Evolutionary conservation across 1,140 invertebrate genomes (phyloP).

Genomic region (Bilobella aurantiaca): DNA sequence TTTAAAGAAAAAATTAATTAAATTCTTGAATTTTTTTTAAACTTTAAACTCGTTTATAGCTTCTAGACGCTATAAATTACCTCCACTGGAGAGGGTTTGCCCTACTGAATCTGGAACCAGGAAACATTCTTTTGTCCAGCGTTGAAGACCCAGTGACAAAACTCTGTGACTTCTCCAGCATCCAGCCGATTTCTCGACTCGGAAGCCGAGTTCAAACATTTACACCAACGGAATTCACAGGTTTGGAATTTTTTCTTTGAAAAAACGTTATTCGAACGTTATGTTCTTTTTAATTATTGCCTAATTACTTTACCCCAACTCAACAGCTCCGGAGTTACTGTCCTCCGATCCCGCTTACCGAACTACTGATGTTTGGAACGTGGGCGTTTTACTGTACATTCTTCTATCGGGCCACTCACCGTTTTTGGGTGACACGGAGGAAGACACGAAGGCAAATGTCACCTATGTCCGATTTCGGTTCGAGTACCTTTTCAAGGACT

Average conservation of each 20-base stretch:
- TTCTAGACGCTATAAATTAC: slow-evolving; percentile 79
- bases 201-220: slow-evolving; percentile 58
- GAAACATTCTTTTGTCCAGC: slow-evolving; percentile 50
- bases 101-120: slow-evolving; percentile 88
- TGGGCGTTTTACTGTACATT: slow-evolving; percentile 87
- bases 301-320: slow-evolving; percentile 27
- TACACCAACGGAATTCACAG: slow-evolving; percentile 60
- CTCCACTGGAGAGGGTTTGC: slow-evolving; percentile 84
- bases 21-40: neutral
- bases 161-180: slow-evolving; percentile 79
- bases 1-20: slow-evolving; percentile 2
- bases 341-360: slow-evolving; percentile 72
- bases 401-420: slow-evolving; percentile 86
- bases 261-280: neutral
- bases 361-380: slow-evolving; percentile 90
- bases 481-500: slow-evolving; percentile 85
- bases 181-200: slow-evolving; percentile 65
- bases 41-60: slow-evolving; percentile 40
- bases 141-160: slow-evolving; percentile 58
- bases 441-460: slow-evolving; percentile 83
- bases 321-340: slow-evolving; percentile 80
- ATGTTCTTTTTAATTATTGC: neutral
- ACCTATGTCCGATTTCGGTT: slow-evolving; percentile 86
- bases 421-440: slow-evolving; percentile 68
- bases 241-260: slow-evolving; percentile 40